These are phyloP conservation scores for Salarias fasciatus DNA, from an alignment of 2,797 vertebrate species.

Conservation along the genomic window DNA sequence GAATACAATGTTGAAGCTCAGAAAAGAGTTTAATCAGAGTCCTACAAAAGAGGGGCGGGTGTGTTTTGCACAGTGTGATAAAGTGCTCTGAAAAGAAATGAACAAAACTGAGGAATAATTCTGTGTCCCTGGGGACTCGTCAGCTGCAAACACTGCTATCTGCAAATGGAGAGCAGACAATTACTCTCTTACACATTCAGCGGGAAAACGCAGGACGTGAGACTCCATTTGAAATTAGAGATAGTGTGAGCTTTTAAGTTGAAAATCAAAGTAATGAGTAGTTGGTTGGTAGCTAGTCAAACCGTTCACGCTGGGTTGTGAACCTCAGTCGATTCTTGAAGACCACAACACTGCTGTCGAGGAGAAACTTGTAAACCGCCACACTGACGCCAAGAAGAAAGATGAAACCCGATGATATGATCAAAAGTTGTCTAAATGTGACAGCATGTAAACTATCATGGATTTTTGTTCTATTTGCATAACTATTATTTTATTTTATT, in stretches of 20 bases:
- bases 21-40: constrained; percentile 51
- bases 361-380: too few relatives aligned
- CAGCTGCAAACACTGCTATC: constrained; percentile 65
- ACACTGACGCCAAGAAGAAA: too few relatives aligned
- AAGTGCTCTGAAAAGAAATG: constrained; percentile 54
- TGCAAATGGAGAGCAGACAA: constrained; percentile 65
- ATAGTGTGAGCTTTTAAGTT: constrained; percentile 51
- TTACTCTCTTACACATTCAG: constrained; percentile 61
- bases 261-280: constrained; percentile 54
- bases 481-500: too few relatives aligned
- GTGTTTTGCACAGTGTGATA: constrained; percentile 60
- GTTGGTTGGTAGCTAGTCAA: constrained; percentile 26
- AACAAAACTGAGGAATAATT: constrained; percentile 75
- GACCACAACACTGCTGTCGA: background rate
- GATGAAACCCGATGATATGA: too few relatives aligned
- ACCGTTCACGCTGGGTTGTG: constrained; percentile 36
- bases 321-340: background rate
- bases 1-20: constrained; percentile 31
- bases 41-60: constrained; percentile 26
- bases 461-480: background rate
- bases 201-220: constrained; percentile 30
- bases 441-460: too few relatives aligned
- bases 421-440: background rate
- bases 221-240: constrained; percentile 55
- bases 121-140: constrained; percentile 67